Evolutionary conservation across 1,140 invertebrate genomes (phyloP).

Genomic region (Ephestia elutella): DNA sequence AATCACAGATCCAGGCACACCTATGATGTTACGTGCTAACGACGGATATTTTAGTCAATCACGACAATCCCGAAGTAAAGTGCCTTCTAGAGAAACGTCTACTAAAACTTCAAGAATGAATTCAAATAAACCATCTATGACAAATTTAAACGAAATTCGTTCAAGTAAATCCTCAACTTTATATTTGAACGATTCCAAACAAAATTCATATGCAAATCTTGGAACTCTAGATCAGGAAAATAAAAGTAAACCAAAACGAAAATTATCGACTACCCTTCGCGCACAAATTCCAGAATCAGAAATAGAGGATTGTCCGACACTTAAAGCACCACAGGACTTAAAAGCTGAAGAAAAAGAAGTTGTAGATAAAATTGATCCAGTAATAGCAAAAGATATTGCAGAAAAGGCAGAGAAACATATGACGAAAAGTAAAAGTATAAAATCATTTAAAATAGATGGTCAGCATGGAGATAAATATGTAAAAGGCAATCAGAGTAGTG

Average conservation of each 20-base stretch:
- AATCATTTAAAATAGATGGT: conserved; percentile 60
- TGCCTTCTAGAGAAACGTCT: conserved; percentile 65
- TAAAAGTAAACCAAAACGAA: conserved; percentile 61
- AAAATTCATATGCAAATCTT: conserved; percentile 62
- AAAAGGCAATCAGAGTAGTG: conserved; percentile 60
- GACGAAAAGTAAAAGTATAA: conserved; percentile 51
- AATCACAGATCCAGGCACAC: conserved; percentile 78
- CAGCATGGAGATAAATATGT: conserved; percentile 58
- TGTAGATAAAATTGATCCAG: conserved; percentile 56
- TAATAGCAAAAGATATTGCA: conserved; percentile 53
- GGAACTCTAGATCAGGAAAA: conserved; percentile 46
- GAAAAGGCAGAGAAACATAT: conserved; percentile 57
- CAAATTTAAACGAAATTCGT: conserved; percentile 60
- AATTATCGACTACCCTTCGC: conserved; percentile 54
- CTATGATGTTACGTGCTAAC: conserved; percentile 80
- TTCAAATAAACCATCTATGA: conserved; percentile 66
- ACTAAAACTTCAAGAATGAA: conserved; percentile 47
- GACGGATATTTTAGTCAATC: conserved; percentile 77
- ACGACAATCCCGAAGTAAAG: conserved; percentile 65
- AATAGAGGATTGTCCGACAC: conserved; percentile 66
- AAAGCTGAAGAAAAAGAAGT: conserved; percentile 68
- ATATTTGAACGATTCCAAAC: conserved; percentile 66
- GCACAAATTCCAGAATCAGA: conserved; percentile 67
- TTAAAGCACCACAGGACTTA: conserved; percentile 68
- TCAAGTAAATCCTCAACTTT: conserved; percentile 63